Base-by-base conservation (phyloP, 2,113 vertebrate species). In the Irena cyanogastra region DNA sequence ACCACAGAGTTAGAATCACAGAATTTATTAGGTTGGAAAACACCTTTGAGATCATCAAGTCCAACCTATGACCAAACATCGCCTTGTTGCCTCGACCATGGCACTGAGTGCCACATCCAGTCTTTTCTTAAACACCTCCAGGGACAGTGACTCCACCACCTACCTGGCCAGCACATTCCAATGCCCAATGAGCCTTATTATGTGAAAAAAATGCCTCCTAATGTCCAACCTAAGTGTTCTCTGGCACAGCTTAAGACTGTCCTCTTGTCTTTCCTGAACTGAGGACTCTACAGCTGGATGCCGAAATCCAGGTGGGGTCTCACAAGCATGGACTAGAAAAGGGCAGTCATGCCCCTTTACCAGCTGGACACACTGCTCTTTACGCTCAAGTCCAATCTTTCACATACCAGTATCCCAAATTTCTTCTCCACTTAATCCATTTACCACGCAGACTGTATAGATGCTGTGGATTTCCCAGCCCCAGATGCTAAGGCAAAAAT, bases 51-150 rank as follows among this genome's bases (percentile, higher is more conserved):
- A 49, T 35, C 23, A 28, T 45, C 20, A 15, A 35, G 16, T 49
- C 35, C 42, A 85, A 17, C 13, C 35, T 20, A 17, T 50, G 26
- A 50, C 35, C 15, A 12, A 47, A 18, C 5, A 33, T 14, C 33
- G 28, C 7, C 23, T 41, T 35, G 42, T 31, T 5, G 2, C n/a
- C 13, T n/a, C 0, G 0, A 30, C 24, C 41, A 16, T 30, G 19
- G 49, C 42, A 65, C n/a, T 30, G 19, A 64, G 16, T 28, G 60
- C 35, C 35, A 41, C n/a, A 56, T 41, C 20, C 24, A 75, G 35
- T 56, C 35, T 57, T 65, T 56, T 22, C 24, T 65, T 57, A 20
- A n/a, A 49, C 13, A 23, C 5, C 7, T n/a, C 8, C 42, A n/a
- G 24, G 35, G 30, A 41, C 10, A 16, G 19, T 75, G 16, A 41